Evolutionary conservation across 2,888 invertebrate species (phyloP), one percentile per base, ranked within the genome.

Genomic region (Drosophila meridionalis): DNA sequence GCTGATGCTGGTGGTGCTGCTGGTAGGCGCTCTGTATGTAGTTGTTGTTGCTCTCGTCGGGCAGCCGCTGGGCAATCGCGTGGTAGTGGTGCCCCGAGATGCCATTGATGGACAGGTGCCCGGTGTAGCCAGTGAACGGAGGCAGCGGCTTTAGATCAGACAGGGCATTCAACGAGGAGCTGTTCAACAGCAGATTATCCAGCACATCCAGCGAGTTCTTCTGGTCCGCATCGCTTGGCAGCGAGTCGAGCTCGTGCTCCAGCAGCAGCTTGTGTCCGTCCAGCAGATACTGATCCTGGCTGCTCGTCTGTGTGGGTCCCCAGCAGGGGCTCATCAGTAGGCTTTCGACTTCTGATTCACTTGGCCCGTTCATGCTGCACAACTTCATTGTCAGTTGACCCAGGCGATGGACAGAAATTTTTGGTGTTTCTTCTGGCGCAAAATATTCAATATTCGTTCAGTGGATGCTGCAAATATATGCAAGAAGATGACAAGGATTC

Each of bases 21-120:
- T 93, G 92, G 86, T 95, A 95, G 69, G 95, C 94, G 81, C 95
- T 95, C 85, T 95, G 95, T 78, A 95, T 94, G 32, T 95, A 95
- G 93, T 95, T 97, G 93, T 95, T 97, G 93, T 95, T 96, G 93
- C 95, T 96, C 92, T 96, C 96, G 89, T 96, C 96, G 4, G 96
- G 96, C 58, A 96, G 94, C 65, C 96, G 94, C 92, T 96, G 96
- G 0, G 97, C 97, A 92, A 97, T 97, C 82, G 97, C 96, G 92
- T 97, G 97, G 92, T 96, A 97, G 92, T 97, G 97, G 92, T 97
- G 97, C 2, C 97, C 97, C 61, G 97, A 96, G 88, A 97, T 97
- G 63, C 97, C 97, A 93, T 97, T 97, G 92, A 97, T 97, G 83
- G 97, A 97, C 71, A 97, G 94, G 89, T 97, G 97, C 1, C 97